These are phyloP conservation scores for Caenorhabditis japonica DNA, from an alignment of 2,888 invertebrate genomes.

Conservation along the genomic window DNA sequence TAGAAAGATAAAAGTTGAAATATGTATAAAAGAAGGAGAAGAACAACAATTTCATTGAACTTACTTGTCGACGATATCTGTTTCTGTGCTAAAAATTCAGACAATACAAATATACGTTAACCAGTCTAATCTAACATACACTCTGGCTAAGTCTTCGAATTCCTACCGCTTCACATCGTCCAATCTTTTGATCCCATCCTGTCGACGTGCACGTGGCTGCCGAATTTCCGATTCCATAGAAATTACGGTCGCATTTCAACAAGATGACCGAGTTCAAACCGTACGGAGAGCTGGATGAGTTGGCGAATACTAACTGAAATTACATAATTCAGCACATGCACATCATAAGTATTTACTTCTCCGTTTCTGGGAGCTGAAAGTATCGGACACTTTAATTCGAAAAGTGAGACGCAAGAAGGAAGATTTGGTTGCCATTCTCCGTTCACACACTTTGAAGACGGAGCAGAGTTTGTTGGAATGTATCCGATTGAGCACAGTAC, in stretches of 20 bases:
- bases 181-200: conserved; percentile 54
- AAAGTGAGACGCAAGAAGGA: conserved; percentile 33
- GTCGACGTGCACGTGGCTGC: conserved; percentile 38
- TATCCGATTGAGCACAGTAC: conserved; percentile 54
- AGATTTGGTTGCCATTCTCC: conserved; percentile 44
- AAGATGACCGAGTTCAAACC: conserved; percentile 25
- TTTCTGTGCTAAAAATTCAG: conserved; percentile 15
- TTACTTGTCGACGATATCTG: conserved; percentile 34
- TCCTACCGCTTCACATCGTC: conserved; percentile 46
- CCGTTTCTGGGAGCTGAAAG: conserved; percentile 44
- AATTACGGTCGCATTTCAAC: conserved; percentile 45
- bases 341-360: no score
- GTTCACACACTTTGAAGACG: conserved; percentile 39
- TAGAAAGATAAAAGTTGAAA: background rate
- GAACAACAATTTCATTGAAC: conserved; percentile 6
- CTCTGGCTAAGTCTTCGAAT: conserved; percentile 22
- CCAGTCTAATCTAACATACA: conserved; percentile 14
- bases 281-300: conserved; percentile 38
- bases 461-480: conserved; percentile 34
- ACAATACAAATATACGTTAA: background rate
- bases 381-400: conserved; percentile 46
- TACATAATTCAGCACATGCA: background rate
- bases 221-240: conserved; percentile 40
- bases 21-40: no score
- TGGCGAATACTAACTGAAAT: conserved; percentile 49